phyloP scores from a whole-genome alignment of 2,888 invertebrate genomes.

The Lysandra coridon region DNA sequence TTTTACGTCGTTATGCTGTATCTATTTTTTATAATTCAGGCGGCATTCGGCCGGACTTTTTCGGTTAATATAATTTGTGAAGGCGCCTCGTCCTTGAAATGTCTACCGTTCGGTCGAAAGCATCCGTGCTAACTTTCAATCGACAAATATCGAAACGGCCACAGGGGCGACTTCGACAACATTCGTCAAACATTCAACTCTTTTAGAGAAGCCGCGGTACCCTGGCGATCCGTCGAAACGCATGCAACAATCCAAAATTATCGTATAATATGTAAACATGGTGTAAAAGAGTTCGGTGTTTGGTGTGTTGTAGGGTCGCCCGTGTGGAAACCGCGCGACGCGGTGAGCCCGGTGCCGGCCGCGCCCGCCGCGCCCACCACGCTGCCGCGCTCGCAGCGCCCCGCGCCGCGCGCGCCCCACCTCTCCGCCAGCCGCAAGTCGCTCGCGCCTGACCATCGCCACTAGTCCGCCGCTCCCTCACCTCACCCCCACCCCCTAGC shows the following conservation, averaged over 20 bases:
- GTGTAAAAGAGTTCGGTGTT: slow-evolving; percentile 79
- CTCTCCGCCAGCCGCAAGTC: slow-evolving; percentile 79
- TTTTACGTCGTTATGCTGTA: not conserved
- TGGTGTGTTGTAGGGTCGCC: slow-evolving; percentile 95
- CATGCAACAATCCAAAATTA: slow-evolving; percentile 54
- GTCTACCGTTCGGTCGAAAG: not conserved
- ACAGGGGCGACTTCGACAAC: slow-evolving; percentile 55
- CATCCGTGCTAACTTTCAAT: not conserved
- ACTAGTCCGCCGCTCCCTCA: slow-evolving; percentile 48
- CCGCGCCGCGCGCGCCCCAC: slow-evolving; percentile 69
- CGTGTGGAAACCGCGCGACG: slow-evolving; percentile 98
- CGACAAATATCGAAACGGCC: slow-evolving; percentile 28
- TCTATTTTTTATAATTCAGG: slow-evolving; percentile 1
- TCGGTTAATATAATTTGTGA: not conserved
- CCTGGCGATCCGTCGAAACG: slow-evolving; percentile 62
- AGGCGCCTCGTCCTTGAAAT: not conserved
- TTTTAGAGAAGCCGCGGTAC: slow-evolving; percentile 65
- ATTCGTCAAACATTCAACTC: slow-evolving; percentile 82
- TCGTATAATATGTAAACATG: slow-evolving; percentile 45
- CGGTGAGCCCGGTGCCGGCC: slow-evolving; percentile 60
- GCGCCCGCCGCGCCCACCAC: slow-evolving; percentile 64
- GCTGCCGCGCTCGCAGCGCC: slow-evolving; percentile 72
- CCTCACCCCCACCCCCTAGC: slow-evolving; percentile 33
- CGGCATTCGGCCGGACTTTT: not conserved
- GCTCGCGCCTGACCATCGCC: slow-evolving; percentile 75